Evolutionary conservation across 2,888 invertebrate species (phyloP), one percentile per base, ranked within the genome.

Genomic region (Melangyna quadrimaculata): DNA sequence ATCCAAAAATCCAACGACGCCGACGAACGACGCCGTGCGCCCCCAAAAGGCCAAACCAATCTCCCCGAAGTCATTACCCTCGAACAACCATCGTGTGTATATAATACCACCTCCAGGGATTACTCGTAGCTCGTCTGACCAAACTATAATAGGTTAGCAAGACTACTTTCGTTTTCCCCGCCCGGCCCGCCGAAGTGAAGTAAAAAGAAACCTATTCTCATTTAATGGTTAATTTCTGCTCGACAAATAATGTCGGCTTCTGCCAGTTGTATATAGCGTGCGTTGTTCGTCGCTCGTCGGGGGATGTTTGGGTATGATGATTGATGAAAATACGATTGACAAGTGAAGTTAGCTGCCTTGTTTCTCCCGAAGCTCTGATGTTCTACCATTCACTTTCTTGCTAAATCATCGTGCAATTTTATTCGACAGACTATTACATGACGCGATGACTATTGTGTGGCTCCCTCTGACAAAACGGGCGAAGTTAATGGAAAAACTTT

Each of bases 261-360:
- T 22, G 51, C 14, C 24, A n/a, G n/a, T n/a, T n/a, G n/a, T n/a
- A n/a, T n/a, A n/a, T n/a, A n/a, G n/a, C n/a, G n/a, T n/a, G n/a
- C n/a, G n/a, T n/a, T n/a, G n/a, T n/a, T n/a, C n/a, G n/a, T n/a
- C n/a, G n/a, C n/a, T n/a, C n/a, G n/a, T n/a, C 2, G 43, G 40
- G 59, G 57, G 32, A 48, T 51, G 35, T 51, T 35, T 24, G 67
- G 45, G 63, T 43, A 78, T 86, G n/a, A 75, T 84, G 86, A 86
- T 86, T 86, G 86, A 86, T 86, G 86, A 81, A 81, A 70, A 57
- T 59, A 73, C 72, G 32, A 86, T 86, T 86, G 81, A 86, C 86
- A 86, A 78, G 80, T 81, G 86, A 86, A 81, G 86, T 81, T 57
- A 51, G 61, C 75, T 22, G 35, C 12, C 14, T 19, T 22, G 35